phyloP scores from a whole-genome alignment of 2,113 vertebrate species.

The Petroica traversi region DNA sequence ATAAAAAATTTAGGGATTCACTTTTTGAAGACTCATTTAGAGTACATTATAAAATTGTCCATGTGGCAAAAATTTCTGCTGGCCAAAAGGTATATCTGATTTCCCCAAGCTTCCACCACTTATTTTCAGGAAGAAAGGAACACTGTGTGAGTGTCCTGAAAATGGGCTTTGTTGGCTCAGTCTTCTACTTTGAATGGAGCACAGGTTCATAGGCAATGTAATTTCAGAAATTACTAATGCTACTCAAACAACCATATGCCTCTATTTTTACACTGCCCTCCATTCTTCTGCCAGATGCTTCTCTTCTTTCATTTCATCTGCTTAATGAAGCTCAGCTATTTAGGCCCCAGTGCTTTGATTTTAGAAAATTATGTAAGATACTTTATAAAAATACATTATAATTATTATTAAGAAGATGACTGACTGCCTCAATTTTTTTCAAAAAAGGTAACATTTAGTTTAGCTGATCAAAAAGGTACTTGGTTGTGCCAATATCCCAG shows the following conservation, averaged over 20 bases:
- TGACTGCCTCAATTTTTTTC: not conserved
- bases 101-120: not conserved
- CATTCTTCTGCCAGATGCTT: constrained; percentile 43
- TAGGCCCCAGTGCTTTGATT: not conserved
- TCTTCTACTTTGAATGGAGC: not conserved
- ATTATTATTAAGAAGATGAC: not conserved
- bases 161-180: not conserved
- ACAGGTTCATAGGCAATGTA: not conserved
- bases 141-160: not conserved
- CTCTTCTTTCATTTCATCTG: constrained; percentile 8
- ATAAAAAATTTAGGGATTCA: not conserved
- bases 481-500: not conserved
- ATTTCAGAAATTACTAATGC: constrained; percentile 45
- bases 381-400: not conserved
- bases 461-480: not conserved
- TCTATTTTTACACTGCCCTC: constrained; percentile 40
- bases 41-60: not conserved
- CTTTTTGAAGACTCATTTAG: not conserved
- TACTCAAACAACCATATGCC: not conserved
- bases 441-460: not conserved
- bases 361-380: constrained; percentile 18
- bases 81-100: not conserved
- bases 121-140: constrained; percentile 25
- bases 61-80: not conserved
- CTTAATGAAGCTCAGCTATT: constrained; percentile 17